Conservation (phyloP, 2,113 vertebrate genomes). For the Hyaena hyaena region DNA sequence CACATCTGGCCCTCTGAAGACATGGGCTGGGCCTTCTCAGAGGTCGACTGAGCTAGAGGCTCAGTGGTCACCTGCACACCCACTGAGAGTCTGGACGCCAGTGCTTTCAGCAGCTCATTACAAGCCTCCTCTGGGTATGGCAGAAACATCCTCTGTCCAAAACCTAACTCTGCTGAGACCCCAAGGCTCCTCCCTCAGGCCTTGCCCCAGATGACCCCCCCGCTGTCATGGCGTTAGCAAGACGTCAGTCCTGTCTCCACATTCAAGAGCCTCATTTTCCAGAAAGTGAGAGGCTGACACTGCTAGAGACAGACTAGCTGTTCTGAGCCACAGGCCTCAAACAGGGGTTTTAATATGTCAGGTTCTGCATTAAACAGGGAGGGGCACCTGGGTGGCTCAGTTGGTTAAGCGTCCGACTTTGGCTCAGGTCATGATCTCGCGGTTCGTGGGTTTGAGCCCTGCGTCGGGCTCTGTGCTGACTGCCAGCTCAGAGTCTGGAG, state of each 20-base stretch:
- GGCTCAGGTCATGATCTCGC: too few relatives aligned
- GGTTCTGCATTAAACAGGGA: not conserved
- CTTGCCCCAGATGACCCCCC: not conserved
- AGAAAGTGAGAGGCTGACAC: not conserved
- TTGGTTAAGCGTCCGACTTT: too few relatives aligned
- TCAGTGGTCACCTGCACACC: not conserved
- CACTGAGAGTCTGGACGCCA: not conserved
- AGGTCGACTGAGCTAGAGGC: not conserved
- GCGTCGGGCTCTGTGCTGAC: too few relatives aligned
- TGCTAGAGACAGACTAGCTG: not conserved
- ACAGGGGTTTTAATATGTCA: not conserved
- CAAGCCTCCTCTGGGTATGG: not conserved
- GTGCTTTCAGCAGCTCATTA: not conserved
- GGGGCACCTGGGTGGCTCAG: too few relatives aligned
- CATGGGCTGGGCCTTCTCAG: not conserved
- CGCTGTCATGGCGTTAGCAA: too few relatives aligned
- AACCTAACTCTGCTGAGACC: not conserved
- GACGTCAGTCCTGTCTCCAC: not conserved
- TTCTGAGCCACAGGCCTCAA: not conserved
- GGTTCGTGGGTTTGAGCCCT: too few relatives aligned
- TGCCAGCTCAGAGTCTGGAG: too few relatives aligned
- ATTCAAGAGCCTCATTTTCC: not conserved
- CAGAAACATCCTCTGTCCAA: not conserved
- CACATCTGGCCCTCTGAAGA: not conserved
- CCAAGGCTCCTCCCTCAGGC: not conserved